Base-by-base conservation (phyloP, 1,140 invertebrate species). In the Drosophila busckii region DNA sequence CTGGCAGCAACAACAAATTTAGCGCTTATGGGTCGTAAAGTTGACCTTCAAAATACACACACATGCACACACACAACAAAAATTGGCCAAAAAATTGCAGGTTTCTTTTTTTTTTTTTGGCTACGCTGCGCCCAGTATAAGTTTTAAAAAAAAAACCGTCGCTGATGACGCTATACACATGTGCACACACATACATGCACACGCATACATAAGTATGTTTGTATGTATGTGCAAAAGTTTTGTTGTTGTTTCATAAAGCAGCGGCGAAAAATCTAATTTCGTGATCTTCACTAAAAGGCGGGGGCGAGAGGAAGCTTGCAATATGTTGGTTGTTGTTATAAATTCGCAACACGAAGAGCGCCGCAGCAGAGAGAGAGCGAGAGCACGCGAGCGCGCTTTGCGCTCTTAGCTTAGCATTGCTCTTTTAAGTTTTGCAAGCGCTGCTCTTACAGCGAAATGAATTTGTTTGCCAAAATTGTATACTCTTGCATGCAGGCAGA, bases 21-120 rank as follows among this genome's bases (percentile, higher is more conserved):
- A 68, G 67, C 68, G 78, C 84, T 86, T 86, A 75, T 86, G 84
- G 84, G 84, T 86, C 84, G 84, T 86, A 86, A 85, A 86, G 84
- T 86, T 86, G 84, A 86, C 84, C 84, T 86, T 86, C 84, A 86
- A 86, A 67, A 65, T 59, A 78, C 42, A 35, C 44, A 49, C 31
- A 26, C 34, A 32, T 19, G 32, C 22, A 10, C 34, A 53, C 42
- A 67, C 41, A 56, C 45, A 45, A 61, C 68, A 29, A 80, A 80
- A 82, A 78, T 80, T 78, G 71, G 71, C 73, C 71, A 70, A 78
- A 82, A 80, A 82, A 82, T 75, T 82, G 75, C 69, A 82, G 68
- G 75, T 64, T 82, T 82, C 62, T 65, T 73, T 65, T 49, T 67
- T 45, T 31, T 56, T 4, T 41, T 65, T 48, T 71, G 19, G 37